Evolutionary conservation across 92 coral and sea anemone genomes (phyloP).

Genomic region (Desmophyllum pertusum): DNA sequence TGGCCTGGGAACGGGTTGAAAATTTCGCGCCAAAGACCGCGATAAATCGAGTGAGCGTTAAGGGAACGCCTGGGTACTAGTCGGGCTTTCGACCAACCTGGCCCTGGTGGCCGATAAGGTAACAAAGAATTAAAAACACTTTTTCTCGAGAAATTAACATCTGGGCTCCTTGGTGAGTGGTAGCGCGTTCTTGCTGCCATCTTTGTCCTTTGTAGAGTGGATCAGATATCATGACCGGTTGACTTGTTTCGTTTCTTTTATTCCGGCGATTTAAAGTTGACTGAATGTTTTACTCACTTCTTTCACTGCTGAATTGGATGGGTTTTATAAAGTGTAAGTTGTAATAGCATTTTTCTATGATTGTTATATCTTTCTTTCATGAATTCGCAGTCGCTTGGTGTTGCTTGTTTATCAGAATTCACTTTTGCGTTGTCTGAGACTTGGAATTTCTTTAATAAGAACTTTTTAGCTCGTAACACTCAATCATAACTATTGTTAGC

Average conservation of each 20-base stretch:
- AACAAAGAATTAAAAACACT: no score
- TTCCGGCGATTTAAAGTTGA: background rate
- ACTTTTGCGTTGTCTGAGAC: background rate
- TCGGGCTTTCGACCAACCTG: no score
- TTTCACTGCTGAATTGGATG: background rate
- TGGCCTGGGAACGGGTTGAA: no score
- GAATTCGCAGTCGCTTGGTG: background rate
- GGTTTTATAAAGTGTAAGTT: conserved; percentile 16
- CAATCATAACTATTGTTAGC: no score
- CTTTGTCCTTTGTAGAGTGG: background rate
- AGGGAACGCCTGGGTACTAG: no score
- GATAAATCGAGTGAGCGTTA: no score
- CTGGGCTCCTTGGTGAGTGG: conserved; percentile 10
- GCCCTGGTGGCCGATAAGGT: no score
- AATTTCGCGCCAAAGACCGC: no score
- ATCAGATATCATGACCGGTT: background rate
- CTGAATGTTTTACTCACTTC: background rate
- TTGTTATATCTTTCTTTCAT: background rate
- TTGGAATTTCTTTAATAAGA: no score
- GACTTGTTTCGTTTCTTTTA: background rate
- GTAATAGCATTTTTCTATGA: background rate
- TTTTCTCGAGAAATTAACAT: no score
- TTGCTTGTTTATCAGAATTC: background rate
- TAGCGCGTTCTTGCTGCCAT: background rate
- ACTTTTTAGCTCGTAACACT: no score